Evolutionary conservation across 2,888 invertebrate species (phyloP).

Genomic region (Patella depressa): DNA sequence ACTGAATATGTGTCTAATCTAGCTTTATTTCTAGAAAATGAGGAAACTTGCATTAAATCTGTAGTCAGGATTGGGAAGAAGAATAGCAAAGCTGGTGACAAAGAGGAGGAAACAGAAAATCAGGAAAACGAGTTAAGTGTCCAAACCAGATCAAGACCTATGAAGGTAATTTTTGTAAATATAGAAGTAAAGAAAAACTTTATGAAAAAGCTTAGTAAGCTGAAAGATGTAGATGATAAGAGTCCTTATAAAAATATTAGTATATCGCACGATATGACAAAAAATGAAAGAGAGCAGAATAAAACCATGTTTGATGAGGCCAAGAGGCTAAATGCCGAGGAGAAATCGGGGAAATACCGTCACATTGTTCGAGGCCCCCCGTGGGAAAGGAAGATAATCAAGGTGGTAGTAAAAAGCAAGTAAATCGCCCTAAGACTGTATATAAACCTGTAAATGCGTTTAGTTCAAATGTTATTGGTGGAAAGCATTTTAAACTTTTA

Average conservation of each 20-base stretch:
- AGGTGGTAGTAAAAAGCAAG: background rate
- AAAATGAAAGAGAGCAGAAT: background rate
- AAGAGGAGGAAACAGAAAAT: too few species aligned
- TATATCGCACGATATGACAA: background rate
- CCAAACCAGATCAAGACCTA: background rate
- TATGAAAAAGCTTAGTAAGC: background rate
- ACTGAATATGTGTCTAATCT: background rate
- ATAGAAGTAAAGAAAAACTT: background rate
- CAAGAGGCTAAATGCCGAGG: background rate
- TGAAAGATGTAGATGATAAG: background rate
- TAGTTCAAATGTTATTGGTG: background rate
- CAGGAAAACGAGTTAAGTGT: background rate
- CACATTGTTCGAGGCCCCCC: background rate
- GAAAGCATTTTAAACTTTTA: background rate
- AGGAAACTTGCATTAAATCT: background rate
- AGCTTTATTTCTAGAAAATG: background rate
- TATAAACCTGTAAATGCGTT: constrained; percentile 2
- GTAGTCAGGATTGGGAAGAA: too few species aligned
- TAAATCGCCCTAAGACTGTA: background rate
- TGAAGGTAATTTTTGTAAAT: background rate
- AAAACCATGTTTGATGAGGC: background rate
- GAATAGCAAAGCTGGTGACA: too few species aligned
- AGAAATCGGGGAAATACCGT: background rate
- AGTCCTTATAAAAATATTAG: background rate
- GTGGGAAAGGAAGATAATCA: background rate